These are phyloP conservation scores for Agonopterix subpropinquella DNA, from an alignment of 2,888 invertebrate genomes.

Conservation along the genomic window DNA sequence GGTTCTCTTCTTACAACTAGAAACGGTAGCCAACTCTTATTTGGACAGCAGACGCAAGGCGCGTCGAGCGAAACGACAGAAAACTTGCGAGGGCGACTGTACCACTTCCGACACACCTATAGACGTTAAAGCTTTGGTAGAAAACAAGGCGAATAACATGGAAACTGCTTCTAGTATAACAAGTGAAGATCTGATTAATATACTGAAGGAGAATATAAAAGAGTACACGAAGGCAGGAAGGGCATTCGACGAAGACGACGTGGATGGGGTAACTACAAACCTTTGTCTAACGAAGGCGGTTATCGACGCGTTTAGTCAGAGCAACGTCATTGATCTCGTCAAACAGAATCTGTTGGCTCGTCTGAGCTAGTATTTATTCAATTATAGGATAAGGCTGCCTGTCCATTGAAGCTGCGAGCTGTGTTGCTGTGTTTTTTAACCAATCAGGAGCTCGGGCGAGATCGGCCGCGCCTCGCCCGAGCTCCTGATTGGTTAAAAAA, in stretches of 20 bases:
- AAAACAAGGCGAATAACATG: constrained; percentile 41
- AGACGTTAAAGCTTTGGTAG: constrained; percentile 42
- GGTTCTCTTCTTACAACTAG: constrained; percentile 60
- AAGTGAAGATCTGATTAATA: constrained; percentile 38
- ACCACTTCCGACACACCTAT: constrained; percentile 6
- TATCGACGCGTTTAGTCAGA: constrained; percentile 80
- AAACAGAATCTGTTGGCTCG: constrained; percentile 66
- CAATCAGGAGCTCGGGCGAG: too few species aligned
- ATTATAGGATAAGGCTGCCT: too few species aligned
- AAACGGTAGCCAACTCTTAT: constrained; percentile 54
- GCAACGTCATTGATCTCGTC: constrained; percentile 73
- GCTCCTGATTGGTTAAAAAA: too few species aligned
- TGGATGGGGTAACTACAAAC: constrained; percentile 46
- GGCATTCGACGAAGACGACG: constrained; percentile 41
- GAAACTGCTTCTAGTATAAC: constrained; percentile 36
- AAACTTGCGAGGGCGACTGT: constrained; percentile 43
- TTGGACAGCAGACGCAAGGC: constrained; percentile 49
- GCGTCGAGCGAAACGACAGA: constrained; percentile 53
- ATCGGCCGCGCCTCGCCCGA: too few species aligned
- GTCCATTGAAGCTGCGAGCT: too few species aligned
- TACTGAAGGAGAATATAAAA: constrained; percentile 49
- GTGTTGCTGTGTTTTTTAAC: too few species aligned
- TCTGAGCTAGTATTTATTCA: constrained; percentile 26
- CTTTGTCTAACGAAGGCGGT: constrained; percentile 64
- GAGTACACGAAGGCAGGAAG: constrained; percentile 33